These are phyloP conservation scores for Hippocampus zosterae DNA, from an alignment of 2,113 vertebrate genomes.

Conservation along the genomic window DNA sequence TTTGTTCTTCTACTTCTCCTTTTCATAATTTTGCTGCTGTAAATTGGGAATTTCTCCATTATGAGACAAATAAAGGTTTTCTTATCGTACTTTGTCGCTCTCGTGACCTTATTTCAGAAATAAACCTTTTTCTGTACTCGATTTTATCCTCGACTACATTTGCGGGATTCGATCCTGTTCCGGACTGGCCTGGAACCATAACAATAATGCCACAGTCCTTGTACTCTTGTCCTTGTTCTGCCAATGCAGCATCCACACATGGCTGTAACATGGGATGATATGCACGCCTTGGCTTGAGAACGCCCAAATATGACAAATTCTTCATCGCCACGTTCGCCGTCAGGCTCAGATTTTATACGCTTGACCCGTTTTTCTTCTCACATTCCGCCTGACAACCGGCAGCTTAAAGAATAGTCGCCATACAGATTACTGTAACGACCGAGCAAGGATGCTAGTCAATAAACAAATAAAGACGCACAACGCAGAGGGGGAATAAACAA, in stretches of 20 bases:
- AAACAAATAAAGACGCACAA: neutral
- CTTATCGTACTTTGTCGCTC: too few species aligned
- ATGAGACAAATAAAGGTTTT: too few species aligned
- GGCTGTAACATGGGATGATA: slow-evolving; percentile 55
- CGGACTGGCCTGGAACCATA: too few species aligned
- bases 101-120: too few species aligned
- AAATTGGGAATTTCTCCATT: too few species aligned
- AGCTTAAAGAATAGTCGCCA: neutral
- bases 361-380: slow-evolving; percentile 24
- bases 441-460: neutral
- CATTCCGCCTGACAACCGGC: slow-evolving; percentile 23
- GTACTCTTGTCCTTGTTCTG: neutral
- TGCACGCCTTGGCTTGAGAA: slow-evolving; percentile 51
- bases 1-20: too few species aligned
- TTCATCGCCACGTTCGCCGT: slow-evolving; percentile 47
- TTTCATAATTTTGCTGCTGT: too few species aligned
- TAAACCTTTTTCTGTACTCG: too few species aligned
- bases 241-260: slow-evolving; percentile 11
- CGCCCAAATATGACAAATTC: slow-evolving; percentile 43
- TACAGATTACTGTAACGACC: too few species aligned
- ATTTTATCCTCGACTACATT: too few species aligned
- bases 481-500: neutral
- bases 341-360: slow-evolving; percentile 43
- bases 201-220: neutral
- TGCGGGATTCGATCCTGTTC: too few species aligned